A percentile compares a stretch with the other conserved stretches of the same genome.
Evolutionary conservation across 2,888 invertebrate species (phyloP).

Genomic region (Trichopria drosophilae): DNA sequence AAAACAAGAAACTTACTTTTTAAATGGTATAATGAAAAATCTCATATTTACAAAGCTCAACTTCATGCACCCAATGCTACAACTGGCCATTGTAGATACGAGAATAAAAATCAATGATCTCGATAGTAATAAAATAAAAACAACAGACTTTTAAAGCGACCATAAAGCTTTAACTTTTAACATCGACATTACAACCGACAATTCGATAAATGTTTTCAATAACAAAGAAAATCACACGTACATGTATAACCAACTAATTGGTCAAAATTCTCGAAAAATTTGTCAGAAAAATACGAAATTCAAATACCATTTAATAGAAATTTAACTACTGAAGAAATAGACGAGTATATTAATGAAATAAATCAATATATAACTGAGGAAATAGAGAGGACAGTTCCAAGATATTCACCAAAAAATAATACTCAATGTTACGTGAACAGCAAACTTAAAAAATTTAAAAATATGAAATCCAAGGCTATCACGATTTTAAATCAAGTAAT

Average conservation of each 20-base stretch:
- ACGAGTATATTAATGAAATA: not conserved
- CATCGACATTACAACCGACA: not conserved
- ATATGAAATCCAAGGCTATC: not conserved
- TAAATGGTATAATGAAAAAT: not conserved
- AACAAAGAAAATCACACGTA: not conserved
- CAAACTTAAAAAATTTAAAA: slow-evolving; percentile 2
- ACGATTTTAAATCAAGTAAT: not conserved
- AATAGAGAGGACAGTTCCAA: not conserved
- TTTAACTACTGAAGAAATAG: not conserved
- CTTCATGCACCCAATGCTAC: not conserved
- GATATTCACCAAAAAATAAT: not conserved
- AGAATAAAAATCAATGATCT: not conserved
- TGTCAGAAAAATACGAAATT: not conserved
- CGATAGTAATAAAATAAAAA: not conserved
- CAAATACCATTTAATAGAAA: not conserved
- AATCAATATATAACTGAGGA: not conserved
- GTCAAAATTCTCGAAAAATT: not conserved
- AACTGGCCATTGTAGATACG: not conserved
- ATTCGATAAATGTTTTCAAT: too few relatives aligned
- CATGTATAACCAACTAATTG: not conserved
- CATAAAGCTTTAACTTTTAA: not conserved
- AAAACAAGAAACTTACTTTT: not conserved
- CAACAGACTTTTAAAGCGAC: not conserved
- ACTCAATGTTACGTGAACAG: not conserved
- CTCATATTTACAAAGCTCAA: not conserved